Percentiles rank a stretch among this genome's conserved stretches.
Conservation (phyloP, 2,113 vertebrate genomes). For the Colinus virginianus region DNA sequence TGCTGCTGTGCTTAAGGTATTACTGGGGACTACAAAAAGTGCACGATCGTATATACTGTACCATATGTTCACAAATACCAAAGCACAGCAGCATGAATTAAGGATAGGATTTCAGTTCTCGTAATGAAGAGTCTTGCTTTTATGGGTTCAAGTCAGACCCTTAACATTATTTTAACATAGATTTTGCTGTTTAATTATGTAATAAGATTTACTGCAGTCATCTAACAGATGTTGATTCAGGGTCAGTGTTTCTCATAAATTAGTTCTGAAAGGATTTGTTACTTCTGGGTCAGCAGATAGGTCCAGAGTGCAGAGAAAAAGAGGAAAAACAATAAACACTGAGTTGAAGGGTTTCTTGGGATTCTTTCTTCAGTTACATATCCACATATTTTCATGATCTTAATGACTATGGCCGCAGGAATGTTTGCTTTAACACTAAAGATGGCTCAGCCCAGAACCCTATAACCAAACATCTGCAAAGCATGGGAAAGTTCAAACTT, state of each 20-base stretch:
- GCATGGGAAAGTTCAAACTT: conserved; percentile 69
- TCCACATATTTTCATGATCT: conserved; percentile 65
- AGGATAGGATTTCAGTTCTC: conserved; percentile 41
- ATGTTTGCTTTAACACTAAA: conserved; percentile 73
- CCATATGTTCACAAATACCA: conserved; percentile 40
- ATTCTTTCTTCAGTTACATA: conserved; percentile 63
- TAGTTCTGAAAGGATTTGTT: conserved; percentile 68
- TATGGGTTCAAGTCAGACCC: conserved; percentile 42
- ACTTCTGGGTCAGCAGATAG: conserved; percentile 77
- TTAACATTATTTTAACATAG: conserved; percentile 61
- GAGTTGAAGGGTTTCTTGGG: conserved; percentile 56
- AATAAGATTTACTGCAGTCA: conserved; percentile 70
- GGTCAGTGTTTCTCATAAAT: conserved; percentile 65
- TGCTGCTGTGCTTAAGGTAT: conserved; percentile 32
- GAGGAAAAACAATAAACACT: conserved; percentile 72
- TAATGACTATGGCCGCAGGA: conserved; percentile 73
- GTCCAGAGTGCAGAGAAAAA: conserved; percentile 74
- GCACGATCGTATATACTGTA: background rate
- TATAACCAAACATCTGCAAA: conserved; percentile 65
- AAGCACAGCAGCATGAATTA: background rate
- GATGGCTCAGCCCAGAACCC: conserved; percentile 61
- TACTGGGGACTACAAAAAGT: conserved; percentile 28
- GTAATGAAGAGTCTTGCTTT: conserved; percentile 36
- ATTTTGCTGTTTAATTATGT: conserved; percentile 67
- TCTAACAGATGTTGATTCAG: conserved; percentile 75